Evolutionary conservation across 2,113 vertebrate genomes (phyloP), one percentile per base, ranked within the genome.

Genomic region (Hemichromis elongatus): DNA sequence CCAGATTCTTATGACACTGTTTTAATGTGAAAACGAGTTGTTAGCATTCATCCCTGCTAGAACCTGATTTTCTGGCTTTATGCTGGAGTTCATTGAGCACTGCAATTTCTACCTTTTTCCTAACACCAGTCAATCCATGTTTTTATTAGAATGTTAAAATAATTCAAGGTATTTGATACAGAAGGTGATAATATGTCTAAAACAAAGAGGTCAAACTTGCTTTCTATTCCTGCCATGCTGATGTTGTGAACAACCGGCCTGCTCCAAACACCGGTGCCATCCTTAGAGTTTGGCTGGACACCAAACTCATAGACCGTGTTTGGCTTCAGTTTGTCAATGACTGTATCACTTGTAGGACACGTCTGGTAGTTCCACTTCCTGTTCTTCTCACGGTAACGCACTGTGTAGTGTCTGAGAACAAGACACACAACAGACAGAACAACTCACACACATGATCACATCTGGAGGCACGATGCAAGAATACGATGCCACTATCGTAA

Each of bases 341-440:
- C 97, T 0, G 97, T 99, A 92, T 98, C 97, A 18, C 97, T 98
- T 26, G 97, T 96, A 30, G 98, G 98, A 91, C 98, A 99, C 77
- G 97, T 97, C 75, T 99, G 98, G 90, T 98, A 98, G 93, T 96
- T 95, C 99, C 98, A 99, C 88, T 97, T 98, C 93, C 97, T 97
- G 89, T 97, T 97, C 90, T 96, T 97, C 92, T 99, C 98, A 93
- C 97, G 97, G 88, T 99, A 99, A 83, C 98, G 98, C 92, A 99
- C 97, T 3, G 97, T 98, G 86, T 98, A 99, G 92, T 98, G 96
- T 90, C 98, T 99, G 95, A 53, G 13, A 50, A 79, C 75, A 45
- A 78, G 77, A 85, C 45, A 83, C 52, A 78, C 47, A 8, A 63
- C 33, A 63, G n/a, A 37, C 19, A 89, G 30, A 81, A 24, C 16